Conservation (phyloP, 2,888 invertebrate genomes). For the Microctonus hyperodae region DNA sequence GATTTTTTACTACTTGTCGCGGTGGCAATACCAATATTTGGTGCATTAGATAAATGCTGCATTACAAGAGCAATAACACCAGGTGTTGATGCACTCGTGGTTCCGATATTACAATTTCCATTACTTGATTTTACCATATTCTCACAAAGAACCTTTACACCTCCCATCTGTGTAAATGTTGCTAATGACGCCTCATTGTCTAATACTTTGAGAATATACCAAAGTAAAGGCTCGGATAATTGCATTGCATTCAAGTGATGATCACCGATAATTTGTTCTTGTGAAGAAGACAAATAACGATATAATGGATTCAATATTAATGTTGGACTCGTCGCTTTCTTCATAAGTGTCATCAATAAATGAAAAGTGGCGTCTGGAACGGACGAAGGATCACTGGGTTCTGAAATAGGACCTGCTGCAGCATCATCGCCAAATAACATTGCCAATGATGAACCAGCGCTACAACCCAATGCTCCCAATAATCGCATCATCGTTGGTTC, state of each 20-base stretch:
- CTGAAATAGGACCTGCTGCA: conserved; percentile 53
- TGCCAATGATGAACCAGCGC: conserved; percentile 75
- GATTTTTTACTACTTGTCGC: conserved; percentile 60
- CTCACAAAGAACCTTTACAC: conserved; percentile 77
- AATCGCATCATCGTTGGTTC: conserved; percentile 84
- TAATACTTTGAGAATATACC: conserved; percentile 81
- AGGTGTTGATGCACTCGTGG: conserved; percentile 67
- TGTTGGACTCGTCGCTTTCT: conserved; percentile 77
- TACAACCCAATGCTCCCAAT: conserved; percentile 80
- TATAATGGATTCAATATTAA: conserved; percentile 79
- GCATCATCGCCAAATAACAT: conserved; percentile 69
- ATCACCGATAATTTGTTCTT: conserved; percentile 49
- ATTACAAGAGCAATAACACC: conserved; percentile 66
- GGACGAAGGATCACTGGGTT: conserved; percentile 73
- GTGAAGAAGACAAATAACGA: conserved; percentile 64
- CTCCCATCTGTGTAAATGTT: conserved; percentile 79
- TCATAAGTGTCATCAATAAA: conserved; percentile 78
- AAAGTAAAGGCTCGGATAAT: conserved; percentile 85
- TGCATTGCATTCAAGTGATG: conserved; percentile 64
- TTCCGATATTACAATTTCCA: conserved; percentile 58
- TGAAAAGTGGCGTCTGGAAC: conserved; percentile 90
- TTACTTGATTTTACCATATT: conserved; percentile 71
- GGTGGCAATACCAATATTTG: conserved; percentile 60
- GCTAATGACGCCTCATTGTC: conserved; percentile 78
- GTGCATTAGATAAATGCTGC: conserved; percentile 69